Evolutionary conservation across 2,797 vertebrate species (phyloP).

Genomic region (Alauda arvensis): DNA sequence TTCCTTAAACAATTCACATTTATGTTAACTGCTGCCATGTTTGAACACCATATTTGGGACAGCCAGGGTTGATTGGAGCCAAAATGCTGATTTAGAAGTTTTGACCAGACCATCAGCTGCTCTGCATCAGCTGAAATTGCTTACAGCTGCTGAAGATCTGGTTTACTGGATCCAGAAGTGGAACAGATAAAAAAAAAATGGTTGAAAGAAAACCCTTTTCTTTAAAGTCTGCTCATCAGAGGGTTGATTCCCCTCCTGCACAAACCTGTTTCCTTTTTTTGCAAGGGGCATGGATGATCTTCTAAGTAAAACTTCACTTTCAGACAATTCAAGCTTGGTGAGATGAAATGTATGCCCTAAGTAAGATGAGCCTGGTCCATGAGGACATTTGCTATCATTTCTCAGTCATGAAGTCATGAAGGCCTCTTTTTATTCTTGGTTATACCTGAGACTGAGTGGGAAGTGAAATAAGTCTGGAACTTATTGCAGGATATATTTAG

Average conservation of each 20-base stretch:
- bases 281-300: background rate
- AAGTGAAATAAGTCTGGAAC: background rate
- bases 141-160: background rate
- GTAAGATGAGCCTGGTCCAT: background rate
- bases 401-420: background rate
- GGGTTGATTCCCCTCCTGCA: background rate
- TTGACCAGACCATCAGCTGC: background rate
- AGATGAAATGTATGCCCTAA: background rate
- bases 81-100: slow-evolving; percentile 3
- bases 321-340: background rate
- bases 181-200: background rate
- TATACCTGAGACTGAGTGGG: background rate
- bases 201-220: background rate
- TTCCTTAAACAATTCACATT: background rate
- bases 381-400: accelerated
- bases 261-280: background rate
- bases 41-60: background rate
- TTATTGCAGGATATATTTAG: background rate
- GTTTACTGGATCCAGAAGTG: background rate
- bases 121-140: background rate
- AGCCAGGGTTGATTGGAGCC: background rate
- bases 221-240: background rate
- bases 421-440: background rate
- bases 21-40: background rate
- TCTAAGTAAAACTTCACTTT: background rate